These are phyloP conservation scores for Latrodectus hesperus DNA, from an alignment of 2,888 invertebrate species.

Conservation along the genomic window DNA sequence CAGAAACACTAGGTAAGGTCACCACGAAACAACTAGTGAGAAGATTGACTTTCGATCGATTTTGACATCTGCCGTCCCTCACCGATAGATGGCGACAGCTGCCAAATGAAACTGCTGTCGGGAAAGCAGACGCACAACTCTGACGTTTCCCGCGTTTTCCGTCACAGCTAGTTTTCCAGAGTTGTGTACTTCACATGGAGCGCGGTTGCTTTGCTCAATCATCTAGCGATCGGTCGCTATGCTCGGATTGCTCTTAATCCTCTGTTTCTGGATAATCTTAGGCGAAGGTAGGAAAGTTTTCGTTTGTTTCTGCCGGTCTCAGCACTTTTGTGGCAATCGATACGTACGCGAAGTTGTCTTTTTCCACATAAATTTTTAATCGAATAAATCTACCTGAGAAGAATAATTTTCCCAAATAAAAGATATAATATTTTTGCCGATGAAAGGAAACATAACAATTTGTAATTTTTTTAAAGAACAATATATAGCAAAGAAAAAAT, in stretches of 20 bases:
- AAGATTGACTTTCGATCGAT: slow-evolving; percentile 64
- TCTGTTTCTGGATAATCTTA: slow-evolving; percentile 53
- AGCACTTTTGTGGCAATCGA: no score
- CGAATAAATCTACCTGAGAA: no score
- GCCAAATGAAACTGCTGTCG: not conserved
- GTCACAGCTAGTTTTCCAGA: slow-evolving; percentile 43
- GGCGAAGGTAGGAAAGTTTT: slow-evolving; percentile 47
- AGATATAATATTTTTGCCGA: no score
- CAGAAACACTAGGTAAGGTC: slow-evolving; percentile 62
- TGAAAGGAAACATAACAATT: no score
- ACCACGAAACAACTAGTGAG: slow-evolving; percentile 48
- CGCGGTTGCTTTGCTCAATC: slow-evolving; percentile 23
- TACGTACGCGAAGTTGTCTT: no score
- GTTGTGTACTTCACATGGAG: slow-evolving; percentile 60
- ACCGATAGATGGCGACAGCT: slow-evolving; percentile 54
- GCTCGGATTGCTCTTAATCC: slow-evolving; percentile 55
- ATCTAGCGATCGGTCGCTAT: slow-evolving; percentile 52
- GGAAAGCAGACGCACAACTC: slow-evolving; percentile 14
- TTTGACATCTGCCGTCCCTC: not conserved
- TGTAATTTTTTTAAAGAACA: no score
- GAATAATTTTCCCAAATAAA: no score
- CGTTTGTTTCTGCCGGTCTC: not conserved
- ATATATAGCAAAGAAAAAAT: no score
- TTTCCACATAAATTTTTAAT: no score
- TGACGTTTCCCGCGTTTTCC: slow-evolving; percentile 27